phyloP scores from a whole-genome alignment of 2,888 invertebrate species.

The Patella caerulea region DNA sequence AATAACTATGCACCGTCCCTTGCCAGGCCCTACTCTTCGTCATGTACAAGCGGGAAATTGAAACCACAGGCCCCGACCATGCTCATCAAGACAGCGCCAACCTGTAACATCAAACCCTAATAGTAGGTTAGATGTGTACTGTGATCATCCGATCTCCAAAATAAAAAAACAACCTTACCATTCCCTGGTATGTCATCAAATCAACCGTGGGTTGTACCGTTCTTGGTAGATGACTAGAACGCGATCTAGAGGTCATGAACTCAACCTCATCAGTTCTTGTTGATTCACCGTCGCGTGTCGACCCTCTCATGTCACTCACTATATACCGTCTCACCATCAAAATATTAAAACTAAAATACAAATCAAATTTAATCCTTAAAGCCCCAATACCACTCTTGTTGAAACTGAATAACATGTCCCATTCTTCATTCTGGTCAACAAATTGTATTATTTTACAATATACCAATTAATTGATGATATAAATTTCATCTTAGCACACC shows the following conservation, averaged over 20 bases:
- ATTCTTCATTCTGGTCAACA: too few species aligned
- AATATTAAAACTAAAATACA: slow-evolving; percentile 62
- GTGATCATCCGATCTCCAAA: not conserved
- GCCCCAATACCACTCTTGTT: too few species aligned
- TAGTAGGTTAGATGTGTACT: not conserved
- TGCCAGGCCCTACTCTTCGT: too few species aligned
- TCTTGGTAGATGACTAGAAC: not conserved
- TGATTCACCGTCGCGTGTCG: slow-evolving; percentile 7
- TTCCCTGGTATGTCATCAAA: slow-evolving; percentile 51
- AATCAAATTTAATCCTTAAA: too few species aligned
- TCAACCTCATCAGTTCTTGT: not conserved
- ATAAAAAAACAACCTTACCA: slow-evolving; percentile 40
- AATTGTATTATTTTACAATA: too few species aligned
- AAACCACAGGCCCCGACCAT: not conserved
- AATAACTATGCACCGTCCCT: too few species aligned
- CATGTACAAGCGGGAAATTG: too few species aligned
- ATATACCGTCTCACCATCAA: slow-evolving; percentile 66
- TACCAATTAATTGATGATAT: too few species aligned
- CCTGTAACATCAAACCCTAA: too few species aligned
- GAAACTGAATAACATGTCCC: too few species aligned
- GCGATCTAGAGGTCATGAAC: slow-evolving; percentile 1
- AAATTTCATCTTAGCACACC: too few species aligned
- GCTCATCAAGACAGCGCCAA: too few species aligned
- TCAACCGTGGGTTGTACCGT: slow-evolving; percentile 25
- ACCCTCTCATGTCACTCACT: slow-evolving; percentile 59